Evolutionary conservation across 2,888 invertebrate species (phyloP), one percentile per base, ranked within the genome.

Genomic region (Alsophila aescularia): DNA sequence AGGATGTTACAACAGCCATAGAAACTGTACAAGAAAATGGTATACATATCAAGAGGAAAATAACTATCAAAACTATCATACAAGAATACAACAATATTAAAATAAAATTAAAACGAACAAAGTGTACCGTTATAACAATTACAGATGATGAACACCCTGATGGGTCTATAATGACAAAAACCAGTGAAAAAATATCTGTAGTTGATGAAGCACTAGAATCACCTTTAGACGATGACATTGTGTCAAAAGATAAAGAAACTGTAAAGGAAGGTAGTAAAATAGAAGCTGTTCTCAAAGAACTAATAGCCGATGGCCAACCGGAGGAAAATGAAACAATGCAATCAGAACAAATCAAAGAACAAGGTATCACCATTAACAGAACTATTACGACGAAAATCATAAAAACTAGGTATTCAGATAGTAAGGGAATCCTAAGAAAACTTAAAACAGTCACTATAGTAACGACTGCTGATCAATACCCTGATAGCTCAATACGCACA

Each of bases 111-210:
- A 83, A 77, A 56, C 77, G 85, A 67, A 77, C 75, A 8, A 87
- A 87, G 70, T 85, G 74, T 7, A 86, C 77, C n/a, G 70, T 81
- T 0, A 83, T 67, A 57, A 90, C 83, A 3, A 62, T 79, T 2
- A 74, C 74, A 14, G 87, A 87, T 77, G 91, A 92, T 66, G 82
- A 83, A 68, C 74, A 86, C 60, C 86, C 87, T 2, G 85, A 90
- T 75, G 87, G 89, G 5, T 79, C 87, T 27, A 61, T 87, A 8
- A 70, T 80, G 9, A 84, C 81, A 18, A 87, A 80, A 70, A 85
- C 83, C 1, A 86, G 77, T 69, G 86, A 89, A 76, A 87, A 84
- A 61, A 73, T 85, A 9, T 81, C 85, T 10, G 58, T 86, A 2
- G 54, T 74, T 16, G 90, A 90, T 60, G 79, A 83, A 61, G 51